These are phyloP conservation scores for Orthosia gracilis DNA, from an alignment of 2,888 invertebrate genomes.

Conservation along the genomic window DNA sequence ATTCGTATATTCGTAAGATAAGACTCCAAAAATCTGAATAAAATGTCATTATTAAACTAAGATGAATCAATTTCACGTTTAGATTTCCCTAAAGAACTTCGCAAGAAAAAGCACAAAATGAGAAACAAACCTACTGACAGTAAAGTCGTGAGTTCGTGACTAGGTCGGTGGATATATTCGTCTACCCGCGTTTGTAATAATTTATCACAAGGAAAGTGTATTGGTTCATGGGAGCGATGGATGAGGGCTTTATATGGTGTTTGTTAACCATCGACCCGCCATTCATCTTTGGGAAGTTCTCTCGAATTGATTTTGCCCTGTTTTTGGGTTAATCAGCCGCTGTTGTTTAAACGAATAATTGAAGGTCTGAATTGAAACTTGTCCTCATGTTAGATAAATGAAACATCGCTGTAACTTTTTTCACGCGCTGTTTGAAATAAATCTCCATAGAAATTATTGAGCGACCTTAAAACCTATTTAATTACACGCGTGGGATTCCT, in stretches of 20 bases:
- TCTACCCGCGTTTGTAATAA: constrained; percentile 34
- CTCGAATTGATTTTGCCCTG: neutral
- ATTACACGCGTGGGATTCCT: no score
- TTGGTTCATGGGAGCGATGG: constrained; percentile 39
- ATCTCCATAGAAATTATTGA: no score
- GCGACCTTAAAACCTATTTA: no score
- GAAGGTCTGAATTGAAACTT: no score
- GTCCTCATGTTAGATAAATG: no score
- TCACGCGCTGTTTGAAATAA: no score
- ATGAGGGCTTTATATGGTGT: constrained; percentile 44
- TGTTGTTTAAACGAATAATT: neutral
- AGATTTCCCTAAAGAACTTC: neutral
- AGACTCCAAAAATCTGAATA: neutral
- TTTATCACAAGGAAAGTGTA: constrained; percentile 55
- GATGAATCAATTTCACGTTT: neutral
- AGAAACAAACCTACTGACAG: constrained; percentile 6
- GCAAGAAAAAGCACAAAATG: neutral
- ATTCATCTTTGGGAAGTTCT: constrained; percentile 42
- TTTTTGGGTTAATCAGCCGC: constrained; percentile 3
- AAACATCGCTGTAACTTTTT: no score
- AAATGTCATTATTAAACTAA: neutral
- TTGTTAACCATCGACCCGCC: constrained; percentile 27
- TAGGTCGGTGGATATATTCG: neutral
- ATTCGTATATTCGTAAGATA: no score
- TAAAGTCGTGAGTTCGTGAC: constrained; percentile 4